Base-by-base conservation (phyloP, 2,113 vertebrate genomes). In the Myiopsitta monachus region DNA sequence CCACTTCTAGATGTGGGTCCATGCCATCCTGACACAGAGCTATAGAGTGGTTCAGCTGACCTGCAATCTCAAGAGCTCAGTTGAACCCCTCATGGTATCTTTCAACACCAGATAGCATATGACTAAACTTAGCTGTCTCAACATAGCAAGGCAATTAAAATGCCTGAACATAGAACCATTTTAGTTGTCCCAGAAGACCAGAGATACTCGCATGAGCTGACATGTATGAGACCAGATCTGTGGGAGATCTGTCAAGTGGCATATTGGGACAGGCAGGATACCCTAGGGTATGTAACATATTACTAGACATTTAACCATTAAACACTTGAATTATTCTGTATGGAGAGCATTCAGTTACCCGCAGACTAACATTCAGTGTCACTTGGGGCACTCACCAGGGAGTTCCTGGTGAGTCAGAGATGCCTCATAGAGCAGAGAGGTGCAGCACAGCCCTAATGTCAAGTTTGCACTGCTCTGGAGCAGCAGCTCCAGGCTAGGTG, bases 31-130 rank as follows among this genome's bases (percentile, higher is more conserved):
- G 64, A 36, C 62, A 51, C 28, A 59, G 36, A 55, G 33, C 61
- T 81, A 17, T 49, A 7, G 23, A 47, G 16, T 36, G 27, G 47
- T 44, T 76, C 52, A 83, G 62, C 38, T 31, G 43, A 88, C 39
- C 46, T 44, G 44, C 79, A 70, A 7, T 51, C 0, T 0, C 6
- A 14, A 18, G 38, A 63, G 38, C 57, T 41, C 19, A 36, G 28
- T 17, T 59, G 38, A 76, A 54, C 49, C n/a, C 16, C 62, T 85
- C 26, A 3, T 13, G 43, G 26, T 47, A 14, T 43, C 43, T 90
- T 87, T 77, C 85, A 74, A 62, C 54, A 78, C 52, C 95, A 92
- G 88, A 69, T 78, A 74, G 85, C 33, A 18, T 55, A 87, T 1
- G 1, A 81, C 78, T 87, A 81, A 92, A 90, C 54, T 77, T 81